Conservation (phyloP, 30 jellyfish, hydroid and myxozoan genomes). For the Aurelia aurita complex sp. Pacific region DNA sequence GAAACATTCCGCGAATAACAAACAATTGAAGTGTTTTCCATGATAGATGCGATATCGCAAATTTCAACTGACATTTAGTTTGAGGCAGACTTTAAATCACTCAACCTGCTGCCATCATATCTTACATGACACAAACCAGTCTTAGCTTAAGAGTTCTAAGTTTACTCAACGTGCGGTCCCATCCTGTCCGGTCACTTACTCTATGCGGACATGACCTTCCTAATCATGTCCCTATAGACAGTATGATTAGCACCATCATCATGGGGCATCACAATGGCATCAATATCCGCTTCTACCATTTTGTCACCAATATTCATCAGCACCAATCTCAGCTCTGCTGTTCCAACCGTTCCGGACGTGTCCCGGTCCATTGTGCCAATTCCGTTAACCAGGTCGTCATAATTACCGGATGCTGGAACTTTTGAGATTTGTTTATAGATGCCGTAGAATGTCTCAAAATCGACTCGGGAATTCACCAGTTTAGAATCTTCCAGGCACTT, state of each 20-base stretch:
- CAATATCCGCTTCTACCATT: conserved; percentile 90
- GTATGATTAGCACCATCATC: conserved; percentile 85
- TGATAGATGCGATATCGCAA: too few relatives aligned
- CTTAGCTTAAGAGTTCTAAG: too few relatives aligned
- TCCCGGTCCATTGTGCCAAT: conserved; percentile 91
- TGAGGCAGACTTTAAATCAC: too few relatives aligned
- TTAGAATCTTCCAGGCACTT: conserved; percentile 83
- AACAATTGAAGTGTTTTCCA: too few relatives aligned
- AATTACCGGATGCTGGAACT: conserved; percentile 70
- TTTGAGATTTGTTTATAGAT: conserved; percentile 79
- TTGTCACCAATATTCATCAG: conserved; percentile 92
- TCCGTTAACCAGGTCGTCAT: conserved; percentile 94
- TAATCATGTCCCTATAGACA: conserved; percentile 78
- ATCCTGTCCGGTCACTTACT: too few relatives aligned
- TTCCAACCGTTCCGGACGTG: conserved; percentile 79
- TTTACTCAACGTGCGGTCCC: too few relatives aligned
- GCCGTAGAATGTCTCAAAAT: conserved; percentile 83
- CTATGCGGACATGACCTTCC: conserved; percentile 77
- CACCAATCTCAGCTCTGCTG: conserved; percentile 88
- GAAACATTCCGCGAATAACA: too few relatives aligned
- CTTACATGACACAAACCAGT: too few relatives aligned
- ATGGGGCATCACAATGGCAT: conserved; percentile 69
- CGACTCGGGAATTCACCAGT: conserved; percentile 78
- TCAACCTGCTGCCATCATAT: too few relatives aligned
- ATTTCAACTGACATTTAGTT: too few relatives aligned